Evolutionary conservation across 2,888 invertebrate genomes (phyloP).

Genomic region (Petrolisthes cinctipes): DNA sequence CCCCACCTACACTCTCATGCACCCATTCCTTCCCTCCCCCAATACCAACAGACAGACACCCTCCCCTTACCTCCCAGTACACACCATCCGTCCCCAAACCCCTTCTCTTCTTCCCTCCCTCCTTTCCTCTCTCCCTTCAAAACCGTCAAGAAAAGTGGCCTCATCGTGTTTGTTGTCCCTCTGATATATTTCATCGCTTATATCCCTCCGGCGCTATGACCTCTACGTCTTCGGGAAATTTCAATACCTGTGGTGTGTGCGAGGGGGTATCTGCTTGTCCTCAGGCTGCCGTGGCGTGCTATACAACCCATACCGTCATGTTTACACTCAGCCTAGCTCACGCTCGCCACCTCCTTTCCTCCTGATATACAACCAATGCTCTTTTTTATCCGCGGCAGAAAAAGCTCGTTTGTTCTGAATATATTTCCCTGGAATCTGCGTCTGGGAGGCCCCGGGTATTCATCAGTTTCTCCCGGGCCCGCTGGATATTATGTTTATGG

Average conservation of each 20-base stretch:
- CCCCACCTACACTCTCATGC: not conserved
- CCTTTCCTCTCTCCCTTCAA: slow-evolving; percentile 3
- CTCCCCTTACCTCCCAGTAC: not conserved
- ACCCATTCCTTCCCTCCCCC: not conserved
- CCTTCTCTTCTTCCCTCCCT: not conserved
- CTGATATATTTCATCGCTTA: slow-evolving; percentile 47
- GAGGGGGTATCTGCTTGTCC: slow-evolving; percentile 36
- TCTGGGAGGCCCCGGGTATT: slow-evolving; percentile 25
- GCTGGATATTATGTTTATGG: slow-evolving; percentile 37
- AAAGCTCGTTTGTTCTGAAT: slow-evolving; percentile 37
- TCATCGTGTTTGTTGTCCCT: slow-evolving; percentile 45
- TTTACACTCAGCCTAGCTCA: slow-evolving; percentile 28
- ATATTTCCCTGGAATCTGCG: slow-evolving; percentile 37
- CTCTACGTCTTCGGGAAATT: slow-evolving; percentile 44
- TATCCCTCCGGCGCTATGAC: slow-evolving; percentile 33
- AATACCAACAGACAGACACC: not conserved
- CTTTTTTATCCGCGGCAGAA: slow-evolving; percentile 33
- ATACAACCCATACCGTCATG: slow-evolving; percentile 33
- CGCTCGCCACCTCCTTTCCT: slow-evolving; percentile 18
- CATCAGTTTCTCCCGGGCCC: slow-evolving; percentile 37
- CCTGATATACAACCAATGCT: slow-evolving; percentile 35
- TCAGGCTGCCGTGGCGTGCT: slow-evolving; percentile 13
- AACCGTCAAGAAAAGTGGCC: slow-evolving; percentile 39
- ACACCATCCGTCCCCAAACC: not conserved
- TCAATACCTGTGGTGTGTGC: slow-evolving; percentile 38